These are phyloP conservation scores for Pseudolycoriella hygida DNA, from an alignment of 2,888 invertebrate species.

Conservation along the genomic window DNA sequence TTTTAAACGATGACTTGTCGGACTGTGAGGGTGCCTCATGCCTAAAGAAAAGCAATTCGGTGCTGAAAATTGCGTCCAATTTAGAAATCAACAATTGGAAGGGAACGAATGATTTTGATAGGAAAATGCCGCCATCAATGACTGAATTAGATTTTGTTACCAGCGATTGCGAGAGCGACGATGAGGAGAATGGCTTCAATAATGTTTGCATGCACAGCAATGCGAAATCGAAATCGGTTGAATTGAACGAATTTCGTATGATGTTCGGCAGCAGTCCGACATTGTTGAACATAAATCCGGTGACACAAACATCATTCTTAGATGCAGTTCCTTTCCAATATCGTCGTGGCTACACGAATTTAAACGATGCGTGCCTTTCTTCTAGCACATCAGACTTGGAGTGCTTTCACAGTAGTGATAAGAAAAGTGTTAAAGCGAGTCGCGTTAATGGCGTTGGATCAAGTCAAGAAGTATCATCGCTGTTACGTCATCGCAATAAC, in stretches of 20 bases:
- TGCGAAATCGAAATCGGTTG: conserved; percentile 12
- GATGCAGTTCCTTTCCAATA: conserved; percentile 14
- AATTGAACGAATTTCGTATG: conserved; percentile 13
- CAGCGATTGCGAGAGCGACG: conserved; percentile 11
- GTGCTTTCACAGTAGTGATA: conserved; percentile 9
- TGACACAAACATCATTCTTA: conserved; percentile 12
- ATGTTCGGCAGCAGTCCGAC: conserved; percentile 15
- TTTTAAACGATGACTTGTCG: conserved; percentile 11
- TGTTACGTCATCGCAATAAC: conserved; percentile 10
- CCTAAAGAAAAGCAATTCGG: conserved; percentile 9
- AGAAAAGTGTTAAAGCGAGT: background rate
- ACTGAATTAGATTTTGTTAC: conserved; percentile 12
- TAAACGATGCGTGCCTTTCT: conserved; percentile 14
- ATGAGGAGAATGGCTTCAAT: conserved; percentile 12
- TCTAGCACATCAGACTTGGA: conserved; percentile 14
- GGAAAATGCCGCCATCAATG: conserved; percentile 2
- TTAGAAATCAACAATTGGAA: conserved; percentile 12
- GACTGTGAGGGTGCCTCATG: conserved; percentile 1
- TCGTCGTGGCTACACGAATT: conserved; percentile 14
- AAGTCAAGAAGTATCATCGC: conserved; percentile 12
- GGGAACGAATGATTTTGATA: conserved; percentile 8
- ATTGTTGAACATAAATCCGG: conserved; percentile 10
- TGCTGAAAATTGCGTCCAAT: conserved; percentile 13
- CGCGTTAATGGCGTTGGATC: conserved; percentile 8
- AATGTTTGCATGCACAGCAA: conserved; percentile 10